Base-by-base conservation (phyloP, 2,888 invertebrate genomes). In the Andrena marginata region DNA sequence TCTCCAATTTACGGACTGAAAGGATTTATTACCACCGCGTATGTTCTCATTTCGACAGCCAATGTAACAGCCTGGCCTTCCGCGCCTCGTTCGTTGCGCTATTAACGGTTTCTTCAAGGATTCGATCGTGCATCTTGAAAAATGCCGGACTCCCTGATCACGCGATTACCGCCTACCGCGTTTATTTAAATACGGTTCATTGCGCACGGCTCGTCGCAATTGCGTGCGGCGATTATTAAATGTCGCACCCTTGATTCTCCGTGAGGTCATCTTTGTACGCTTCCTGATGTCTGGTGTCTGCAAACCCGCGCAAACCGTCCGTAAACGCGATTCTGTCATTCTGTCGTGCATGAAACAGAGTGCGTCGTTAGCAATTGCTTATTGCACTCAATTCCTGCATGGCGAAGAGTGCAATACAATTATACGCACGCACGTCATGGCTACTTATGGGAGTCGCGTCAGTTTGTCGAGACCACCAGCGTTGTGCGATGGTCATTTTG, bases 201-300 rank as follows among this genome's bases (percentile, higher is more conserved):
- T 48, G 56, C 20, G 33, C 31, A 67, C 31, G 33, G 35, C 42
- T 54, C 42, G 54, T 80, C 42, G 74, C 74, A 80, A 77, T 74
- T 76, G 82, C 59, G 65, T 31, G 51, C 20, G 23, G 67, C 56
- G 70, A 77, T 82, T 68, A 85, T 60, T 62, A 62, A 10, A 4
- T 68, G 68, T 74, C 72, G 80, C 48, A 83, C 80, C 70, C 83
- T 80, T 76, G 84, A 86, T 78, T 76, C 76, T 31, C 42, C 56
- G 49, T 70, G 79, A 84, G 79, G 74, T 76, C 85, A 82, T 80
- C 79, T 67, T 65, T 23, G 10, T 72, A 72, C 16, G 8, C 60
- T 82, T 79, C 76, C 78, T 78, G 74, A 69, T 80, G 56, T 63
- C 62, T n/a, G 13, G 33, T 63, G 62, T 10, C 63, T 23, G 35